Percentiles rank a stretch among this genome's conserved stretches.
These are phyloP conservation scores for Entelurus aequoreus DNA, from an alignment of 2,113 vertebrate species.

Conservation along the genomic window DNA sequence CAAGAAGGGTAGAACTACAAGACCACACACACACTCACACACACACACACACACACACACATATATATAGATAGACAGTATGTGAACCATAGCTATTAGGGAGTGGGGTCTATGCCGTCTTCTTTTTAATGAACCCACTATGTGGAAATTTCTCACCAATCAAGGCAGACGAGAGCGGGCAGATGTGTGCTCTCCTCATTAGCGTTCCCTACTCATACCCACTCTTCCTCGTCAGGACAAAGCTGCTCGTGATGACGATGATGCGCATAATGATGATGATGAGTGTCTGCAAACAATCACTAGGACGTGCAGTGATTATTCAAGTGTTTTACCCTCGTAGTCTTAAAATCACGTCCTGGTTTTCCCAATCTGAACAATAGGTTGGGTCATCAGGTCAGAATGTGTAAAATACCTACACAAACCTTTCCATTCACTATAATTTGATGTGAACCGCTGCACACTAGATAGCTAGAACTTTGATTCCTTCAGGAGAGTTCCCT, in stretches of 20 bases:
- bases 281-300: slow-evolving; percentile 24
- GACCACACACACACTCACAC: too few species aligned
- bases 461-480: too few species aligned
- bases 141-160: slow-evolving; percentile 42
- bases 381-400: slow-evolving; percentile 15
- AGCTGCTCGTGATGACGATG: slow-evolving; percentile 6
- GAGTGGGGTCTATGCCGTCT: background rate
- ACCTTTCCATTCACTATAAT: too few species aligned
- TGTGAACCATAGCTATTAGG: slow-evolving; percentile 30
- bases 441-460: too few species aligned
- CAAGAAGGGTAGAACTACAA: too few species aligned
- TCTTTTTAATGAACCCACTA: slow-evolving; percentile 40
- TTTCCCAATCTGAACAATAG: background rate
- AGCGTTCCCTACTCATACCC: slow-evolving; percentile 16
- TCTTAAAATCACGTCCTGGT: slow-evolving; percentile 1
- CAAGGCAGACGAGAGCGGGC: slow-evolving; percentile 31
- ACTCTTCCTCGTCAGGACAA: slow-evolving; percentile 25
- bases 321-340: background rate
- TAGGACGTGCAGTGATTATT: background rate
- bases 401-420: background rate
- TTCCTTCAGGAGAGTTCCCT: too few species aligned
- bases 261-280: slow-evolving; percentile 19
- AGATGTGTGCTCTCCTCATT: slow-evolving; percentile 49
- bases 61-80: background rate
- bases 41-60: too few species aligned